phyloP scores from a whole-genome alignment of 2,797 vertebrate genomes.

The Gambelia wislizenii region DNA sequence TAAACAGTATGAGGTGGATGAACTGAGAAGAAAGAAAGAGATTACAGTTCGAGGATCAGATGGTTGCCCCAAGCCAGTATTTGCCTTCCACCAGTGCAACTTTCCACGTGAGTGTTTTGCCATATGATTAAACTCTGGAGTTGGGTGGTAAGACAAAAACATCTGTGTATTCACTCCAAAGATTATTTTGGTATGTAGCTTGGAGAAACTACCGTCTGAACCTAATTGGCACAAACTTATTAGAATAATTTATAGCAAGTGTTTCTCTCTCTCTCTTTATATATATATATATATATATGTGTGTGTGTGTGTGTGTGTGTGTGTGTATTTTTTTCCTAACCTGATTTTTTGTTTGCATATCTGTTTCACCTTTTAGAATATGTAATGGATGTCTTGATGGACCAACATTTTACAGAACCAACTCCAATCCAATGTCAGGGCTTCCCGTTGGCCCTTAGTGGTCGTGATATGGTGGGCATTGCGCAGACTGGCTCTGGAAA shows the following conservation, averaged over 20 bases:
- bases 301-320: too few relatives aligned
- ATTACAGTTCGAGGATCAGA: slow-evolving; percentile 92
- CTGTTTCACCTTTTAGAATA: slow-evolving; percentile 84
- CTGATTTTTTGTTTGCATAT: not conserved
- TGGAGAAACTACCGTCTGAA: not conserved
- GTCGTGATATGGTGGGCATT: slow-evolving; percentile 97
- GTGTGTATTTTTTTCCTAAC: not conserved
- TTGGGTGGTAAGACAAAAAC: not conserved
- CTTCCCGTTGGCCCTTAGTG: slow-evolving; percentile 93
- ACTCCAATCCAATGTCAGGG: slow-evolving; percentile 97
- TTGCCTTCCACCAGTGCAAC: slow-evolving; percentile 91
- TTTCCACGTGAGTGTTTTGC: slow-evolving; percentile 91
- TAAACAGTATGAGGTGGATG: slow-evolving; percentile 91
- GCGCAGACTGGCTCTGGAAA: slow-evolving; percentile 98
- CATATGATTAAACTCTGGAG: accelerated
- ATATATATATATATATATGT: too few relatives aligned
- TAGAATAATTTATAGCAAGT: not conserved
- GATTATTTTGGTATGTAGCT: not conserved
- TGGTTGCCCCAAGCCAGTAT: slow-evolving; percentile 89
- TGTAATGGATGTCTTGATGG: slow-evolving; percentile 92
- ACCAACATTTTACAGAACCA: slow-evolving; percentile 96
- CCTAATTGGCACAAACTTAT: not conserved
- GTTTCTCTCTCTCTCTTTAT: too few relatives aligned
- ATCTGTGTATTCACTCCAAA: not conserved
- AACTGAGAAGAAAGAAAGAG: slow-evolving; percentile 92